Evolutionary conservation across 1,140 invertebrate species (phyloP).

Genomic region (Solenopsis invicta): DNA sequence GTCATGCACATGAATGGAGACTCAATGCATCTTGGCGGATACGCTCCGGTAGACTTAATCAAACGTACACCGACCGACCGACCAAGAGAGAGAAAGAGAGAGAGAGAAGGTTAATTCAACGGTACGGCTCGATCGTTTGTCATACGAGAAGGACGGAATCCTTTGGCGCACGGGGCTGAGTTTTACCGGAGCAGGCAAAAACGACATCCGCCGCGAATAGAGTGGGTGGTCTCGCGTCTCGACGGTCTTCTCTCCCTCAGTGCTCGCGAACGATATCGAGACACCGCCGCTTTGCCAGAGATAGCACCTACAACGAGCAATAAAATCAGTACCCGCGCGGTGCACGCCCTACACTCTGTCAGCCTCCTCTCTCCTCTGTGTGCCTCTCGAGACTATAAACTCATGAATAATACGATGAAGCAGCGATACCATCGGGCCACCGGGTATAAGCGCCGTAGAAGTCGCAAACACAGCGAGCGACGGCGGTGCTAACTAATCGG

Average conservation of each 20-base stretch:
- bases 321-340: conserved; percentile 27
- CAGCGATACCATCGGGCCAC: conserved; percentile 47
- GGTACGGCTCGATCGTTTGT: conserved; percentile 67
- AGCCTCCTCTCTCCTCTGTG: neutral
- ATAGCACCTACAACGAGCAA: conserved; percentile 46
- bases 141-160: conserved; percentile 63
- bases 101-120: conserved; percentile 67
- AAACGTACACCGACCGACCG: conserved; percentile 63
- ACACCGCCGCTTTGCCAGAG: conserved; percentile 24
- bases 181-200: conserved; percentile 54
- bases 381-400: conserved; percentile 23
- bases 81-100: too few species aligned
- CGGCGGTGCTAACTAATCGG: conserved; percentile 42
- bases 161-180: neutral
- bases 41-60: conserved; percentile 68
- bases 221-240: conserved; percentile 47
- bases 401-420: conserved; percentile 59
- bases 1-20: conserved; percentile 43
- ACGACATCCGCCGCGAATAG: conserved; percentile 26
- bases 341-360: neutral
- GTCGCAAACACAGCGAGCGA: conserved; percentile 6
- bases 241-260: neutral
- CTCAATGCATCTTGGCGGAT: conserved; percentile 66
- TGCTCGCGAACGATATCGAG: conserved; percentile 7
- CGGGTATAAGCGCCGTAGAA: conserved; percentile 54